A percentile compares a stretch with the other conserved stretches of the same genome.
phyloP scores from a whole-genome alignment of 1,140 invertebrate genomes.

The Potamilus streckersoni region DNA sequence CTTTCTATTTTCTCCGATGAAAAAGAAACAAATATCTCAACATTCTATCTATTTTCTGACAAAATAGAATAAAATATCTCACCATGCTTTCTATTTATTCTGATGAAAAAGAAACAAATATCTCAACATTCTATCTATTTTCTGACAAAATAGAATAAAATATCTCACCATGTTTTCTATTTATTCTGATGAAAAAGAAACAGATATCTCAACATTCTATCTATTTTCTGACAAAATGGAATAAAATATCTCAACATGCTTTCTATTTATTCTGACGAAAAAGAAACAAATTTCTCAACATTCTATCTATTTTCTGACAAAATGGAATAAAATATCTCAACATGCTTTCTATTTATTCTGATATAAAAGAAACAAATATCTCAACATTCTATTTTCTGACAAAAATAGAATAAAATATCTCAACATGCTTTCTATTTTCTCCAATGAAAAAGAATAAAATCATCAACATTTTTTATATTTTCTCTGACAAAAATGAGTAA shows the following conservation, averaged over 20 bases:
- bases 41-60: too few species aligned
- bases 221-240: conserved; percentile 65
- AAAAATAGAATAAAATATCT: conserved; percentile 10
- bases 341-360: conserved; percentile 67
- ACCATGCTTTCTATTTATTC: too few species aligned
- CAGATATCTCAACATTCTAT: conserved; percentile 20
- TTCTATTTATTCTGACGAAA: conserved; percentile 68
- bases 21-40: too few species aligned
- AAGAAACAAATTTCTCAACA: neutral
- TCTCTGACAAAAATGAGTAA: conserved; percentile 58
- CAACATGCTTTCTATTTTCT: conserved; percentile 65
- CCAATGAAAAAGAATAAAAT: conserved; percentile 41
- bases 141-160: too few species aligned
- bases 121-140: too few species aligned
- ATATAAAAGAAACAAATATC: conserved; percentile 14
- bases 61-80: too few species aligned
- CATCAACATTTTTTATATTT: conserved; percentile 51
- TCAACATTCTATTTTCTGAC: conserved; percentile 66
- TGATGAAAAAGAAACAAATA: too few species aligned
- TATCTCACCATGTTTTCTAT: too few species aligned
- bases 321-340: conserved; percentile 3
- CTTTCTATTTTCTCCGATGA: too few species aligned
- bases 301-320: conserved; percentile 66
- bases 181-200: conserved; percentile 63
- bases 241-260: neutral